Conservation (phyloP, 2,888 invertebrate genomes). For the Caenorhabditis zanzibari region DNA sequence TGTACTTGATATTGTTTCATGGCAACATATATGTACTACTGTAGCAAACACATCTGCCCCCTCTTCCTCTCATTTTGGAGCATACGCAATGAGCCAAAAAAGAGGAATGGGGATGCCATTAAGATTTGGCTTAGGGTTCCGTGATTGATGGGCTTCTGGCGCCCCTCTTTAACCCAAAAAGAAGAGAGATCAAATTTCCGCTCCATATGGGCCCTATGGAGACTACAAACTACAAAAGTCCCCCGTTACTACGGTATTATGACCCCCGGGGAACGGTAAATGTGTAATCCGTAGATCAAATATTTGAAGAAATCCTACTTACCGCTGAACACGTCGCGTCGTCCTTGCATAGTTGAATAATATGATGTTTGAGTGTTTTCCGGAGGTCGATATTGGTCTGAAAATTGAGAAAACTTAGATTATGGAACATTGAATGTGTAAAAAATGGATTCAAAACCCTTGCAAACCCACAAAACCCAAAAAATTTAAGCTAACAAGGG, state of each 20-base stretch:
- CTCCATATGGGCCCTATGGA: background rate
- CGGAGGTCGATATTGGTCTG: constrained; percentile 78
- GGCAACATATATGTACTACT: no score
- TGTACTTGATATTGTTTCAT: no score
- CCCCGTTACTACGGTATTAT: no score
- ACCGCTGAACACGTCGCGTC: constrained; percentile 80
- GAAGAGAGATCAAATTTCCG: constrained; percentile 1
- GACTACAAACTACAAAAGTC: no score
- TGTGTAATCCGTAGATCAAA: constrained; percentile 35
- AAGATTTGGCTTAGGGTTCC: background rate
- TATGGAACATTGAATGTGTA: background rate
- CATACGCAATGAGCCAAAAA: constrained; percentile 6
- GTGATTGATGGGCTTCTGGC: constrained; percentile 58
- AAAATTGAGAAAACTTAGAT: constrained; percentile 54
- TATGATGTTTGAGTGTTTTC: constrained; percentile 80
- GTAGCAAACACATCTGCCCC: constrained; percentile 1
- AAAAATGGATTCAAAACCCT: no score
- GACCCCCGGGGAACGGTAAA: no score
- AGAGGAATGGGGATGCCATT: constrained; percentile 10
- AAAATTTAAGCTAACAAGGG: no score
- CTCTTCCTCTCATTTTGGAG: background rate
- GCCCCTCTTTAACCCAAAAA: background rate
- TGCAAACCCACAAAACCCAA: no score
- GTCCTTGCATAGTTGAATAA: constrained; percentile 80
- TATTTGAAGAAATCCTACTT: constrained; percentile 53